A percentile compares a stretch with the other conserved stretches of the same genome.
phyloP scores from a whole-genome alignment of 2,888 invertebrate genomes.

The Gasteruption jaculator region DNA sequence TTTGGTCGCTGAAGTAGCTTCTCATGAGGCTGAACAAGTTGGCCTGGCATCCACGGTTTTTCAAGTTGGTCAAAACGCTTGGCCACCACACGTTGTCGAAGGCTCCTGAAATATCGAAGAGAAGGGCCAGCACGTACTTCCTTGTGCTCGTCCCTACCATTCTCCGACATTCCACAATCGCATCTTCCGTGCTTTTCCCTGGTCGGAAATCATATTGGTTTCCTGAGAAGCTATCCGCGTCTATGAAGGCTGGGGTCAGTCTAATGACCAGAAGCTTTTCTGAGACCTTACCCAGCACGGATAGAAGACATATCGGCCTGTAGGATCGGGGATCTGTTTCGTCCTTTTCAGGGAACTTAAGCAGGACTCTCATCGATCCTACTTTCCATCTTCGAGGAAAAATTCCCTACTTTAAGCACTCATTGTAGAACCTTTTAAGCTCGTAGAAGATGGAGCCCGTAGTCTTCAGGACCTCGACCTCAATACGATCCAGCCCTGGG shows the following conservation, averaged over 20 bases:
- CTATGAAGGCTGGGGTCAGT: neutral
- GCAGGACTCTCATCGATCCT: no score
- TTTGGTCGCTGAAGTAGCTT: neutral
- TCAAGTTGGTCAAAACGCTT: neutral
- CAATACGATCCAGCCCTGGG: conserved; percentile 1
- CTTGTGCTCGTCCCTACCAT: no score
- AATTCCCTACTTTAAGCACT: conserved; percentile 15
- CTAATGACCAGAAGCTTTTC: conserved; percentile 10
- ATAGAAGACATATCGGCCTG: no score
- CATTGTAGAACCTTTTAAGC: no score
- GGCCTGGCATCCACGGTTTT: neutral
- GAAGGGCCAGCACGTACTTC: no score
- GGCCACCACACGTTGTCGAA: no score
- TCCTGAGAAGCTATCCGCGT: neutral
- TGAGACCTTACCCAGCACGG: no score
- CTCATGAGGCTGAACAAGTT: neutral
- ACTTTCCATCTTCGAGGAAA: neutral
- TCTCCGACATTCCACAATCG: no score
- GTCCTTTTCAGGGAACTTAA: conserved; percentile 14
- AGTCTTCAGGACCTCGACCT: neutral
- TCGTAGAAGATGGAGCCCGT: no score
- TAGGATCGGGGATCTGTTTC: conserved; percentile 12
- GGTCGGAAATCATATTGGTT: neutral
- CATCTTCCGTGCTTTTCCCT: neutral
- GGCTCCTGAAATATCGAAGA: no score